These are phyloP conservation scores for Pseudomyrmex flavicornis DNA, from an alignment of 1,140 invertebrate genomes.

Conservation along the genomic window DNA sequence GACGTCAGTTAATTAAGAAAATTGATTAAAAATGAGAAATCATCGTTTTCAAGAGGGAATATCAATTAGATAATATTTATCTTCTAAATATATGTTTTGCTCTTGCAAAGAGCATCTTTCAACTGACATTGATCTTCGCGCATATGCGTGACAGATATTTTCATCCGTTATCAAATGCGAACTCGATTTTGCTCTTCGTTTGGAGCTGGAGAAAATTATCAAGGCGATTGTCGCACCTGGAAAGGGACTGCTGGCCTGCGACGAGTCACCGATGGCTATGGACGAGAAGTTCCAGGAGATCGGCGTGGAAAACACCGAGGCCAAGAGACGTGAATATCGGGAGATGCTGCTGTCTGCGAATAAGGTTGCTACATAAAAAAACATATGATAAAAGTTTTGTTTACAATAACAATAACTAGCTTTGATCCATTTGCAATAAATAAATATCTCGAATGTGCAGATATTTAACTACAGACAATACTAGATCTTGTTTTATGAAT, in stretches of 20 bases:
- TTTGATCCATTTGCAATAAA: too few relatives aligned
- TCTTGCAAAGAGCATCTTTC: neutral
- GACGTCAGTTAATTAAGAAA: neutral
- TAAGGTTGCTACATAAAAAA: slow-evolving; percentile 82
- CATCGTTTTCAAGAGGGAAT: neutral
- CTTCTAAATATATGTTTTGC: neutral
- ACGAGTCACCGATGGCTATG: slow-evolving; percentile 95
- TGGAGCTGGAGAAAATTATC: slow-evolving; percentile 95
- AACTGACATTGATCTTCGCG: too few relatives aligned
- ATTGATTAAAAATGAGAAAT: neutral
- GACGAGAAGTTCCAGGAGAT: slow-evolving; percentile 93
- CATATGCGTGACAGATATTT: slow-evolving; percentile 32
- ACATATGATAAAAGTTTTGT: neutral
- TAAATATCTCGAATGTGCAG: too few relatives aligned
- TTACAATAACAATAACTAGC: neutral
- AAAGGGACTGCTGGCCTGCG: slow-evolving; percentile 95
- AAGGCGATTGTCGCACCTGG: slow-evolving; percentile 94
- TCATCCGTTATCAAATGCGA: slow-evolving; percentile 81
- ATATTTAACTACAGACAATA: too few relatives aligned
- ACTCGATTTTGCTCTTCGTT: slow-evolving; percentile 93
- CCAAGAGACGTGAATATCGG: slow-evolving; percentile 93
- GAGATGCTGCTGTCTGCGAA: slow-evolving; percentile 96
- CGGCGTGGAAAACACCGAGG: slow-evolving; percentile 93
- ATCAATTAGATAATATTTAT: neutral
- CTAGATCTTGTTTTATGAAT: too few relatives aligned